These are phyloP conservation scores for Sinocyclocheilus rhinocerous DNA, from an alignment of 2,113 vertebrate species.

Conservation along the genomic window DNA sequence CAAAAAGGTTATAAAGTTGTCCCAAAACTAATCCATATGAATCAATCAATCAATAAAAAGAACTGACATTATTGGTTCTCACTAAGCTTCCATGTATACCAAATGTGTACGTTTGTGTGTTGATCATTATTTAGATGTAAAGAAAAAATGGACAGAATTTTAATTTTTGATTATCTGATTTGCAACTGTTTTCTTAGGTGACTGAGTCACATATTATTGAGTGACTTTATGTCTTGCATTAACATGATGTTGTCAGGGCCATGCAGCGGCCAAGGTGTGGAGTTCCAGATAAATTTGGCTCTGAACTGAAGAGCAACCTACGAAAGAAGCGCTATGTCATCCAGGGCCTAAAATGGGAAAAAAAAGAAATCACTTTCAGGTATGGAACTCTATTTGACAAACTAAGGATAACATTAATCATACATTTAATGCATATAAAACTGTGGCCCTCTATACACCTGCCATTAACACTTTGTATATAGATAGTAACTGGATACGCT, in stretches of 20 bases:
- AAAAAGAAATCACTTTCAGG: constrained; percentile 88
- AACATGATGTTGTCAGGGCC: constrained; percentile 74
- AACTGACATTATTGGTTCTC: no score
- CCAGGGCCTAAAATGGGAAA: constrained; percentile 90
- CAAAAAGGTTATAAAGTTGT: no score
- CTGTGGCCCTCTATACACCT: neutral
- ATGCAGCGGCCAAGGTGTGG: constrained; percentile 88
- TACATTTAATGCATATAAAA: constrained; percentile 3
- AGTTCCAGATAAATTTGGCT: constrained; percentile 88
- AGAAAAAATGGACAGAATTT: neutral
- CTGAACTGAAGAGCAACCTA: constrained; percentile 86
- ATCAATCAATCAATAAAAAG: no score
- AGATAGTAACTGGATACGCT: neutral
- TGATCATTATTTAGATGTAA: no score
- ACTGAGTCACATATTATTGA: neutral
- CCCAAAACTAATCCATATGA: no score
- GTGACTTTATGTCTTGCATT: neutral
- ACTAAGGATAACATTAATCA: neutral
- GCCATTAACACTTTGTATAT: neutral
- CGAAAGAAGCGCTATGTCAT: constrained; percentile 87
- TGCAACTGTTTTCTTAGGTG: neutral
- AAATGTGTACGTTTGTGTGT: no score
- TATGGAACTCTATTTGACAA: constrained; percentile 53
- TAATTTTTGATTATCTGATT: neutral
- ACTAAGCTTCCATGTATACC: no score